A percentile compares a stretch with the other conserved stretches of the same genome.
Conservation (phyloP, 2,888 invertebrate species). For the Hetaerina titia region DNA sequence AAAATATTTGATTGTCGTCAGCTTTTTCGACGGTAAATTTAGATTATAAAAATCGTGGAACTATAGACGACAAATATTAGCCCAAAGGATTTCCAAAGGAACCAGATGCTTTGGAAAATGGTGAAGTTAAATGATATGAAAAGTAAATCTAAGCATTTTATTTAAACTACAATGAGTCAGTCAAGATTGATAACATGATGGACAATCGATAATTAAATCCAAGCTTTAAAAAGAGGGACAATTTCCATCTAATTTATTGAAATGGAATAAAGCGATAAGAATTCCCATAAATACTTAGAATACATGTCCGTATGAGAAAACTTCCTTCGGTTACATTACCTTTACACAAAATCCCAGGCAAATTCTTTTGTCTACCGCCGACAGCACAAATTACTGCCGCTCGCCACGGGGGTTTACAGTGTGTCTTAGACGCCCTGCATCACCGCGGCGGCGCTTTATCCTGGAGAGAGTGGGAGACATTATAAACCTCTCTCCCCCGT, state of each 20-base stretch:
- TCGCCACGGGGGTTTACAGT: slow-evolving; percentile 8
- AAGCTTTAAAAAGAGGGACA: background rate
- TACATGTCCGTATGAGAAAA: background rate
- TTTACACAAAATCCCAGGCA: background rate
- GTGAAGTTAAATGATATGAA: too few species aligned
- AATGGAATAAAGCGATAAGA: background rate
- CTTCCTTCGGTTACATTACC: slow-evolving; percentile 1
- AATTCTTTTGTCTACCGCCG: slow-evolving; percentile 48
- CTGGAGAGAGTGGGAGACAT: slow-evolving; percentile 43
- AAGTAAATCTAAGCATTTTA: too few species aligned
- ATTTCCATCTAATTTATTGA: background rate
- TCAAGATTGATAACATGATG: background rate
- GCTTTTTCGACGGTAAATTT: too few species aligned
- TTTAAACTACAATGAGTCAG: too few species aligned
- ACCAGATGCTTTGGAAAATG: too few species aligned
- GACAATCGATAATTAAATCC: background rate
- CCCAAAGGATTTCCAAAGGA: too few species aligned
- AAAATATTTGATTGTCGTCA: too few species aligned
- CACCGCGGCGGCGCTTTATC: slow-evolving; percentile 53
- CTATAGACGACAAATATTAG: too few species aligned
- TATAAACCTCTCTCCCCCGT: slow-evolving; percentile 42
- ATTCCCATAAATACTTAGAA: background rate
- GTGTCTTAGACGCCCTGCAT: slow-evolving; percentile 40
- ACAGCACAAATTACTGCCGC: slow-evolving; percentile 29
- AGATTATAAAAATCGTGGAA: too few species aligned